A percentile compares a stretch with the other conserved stretches of the same genome.
Evolutionary conservation across 2,888 invertebrate genomes (phyloP).

Genomic region (Stenurella melanura): DNA sequence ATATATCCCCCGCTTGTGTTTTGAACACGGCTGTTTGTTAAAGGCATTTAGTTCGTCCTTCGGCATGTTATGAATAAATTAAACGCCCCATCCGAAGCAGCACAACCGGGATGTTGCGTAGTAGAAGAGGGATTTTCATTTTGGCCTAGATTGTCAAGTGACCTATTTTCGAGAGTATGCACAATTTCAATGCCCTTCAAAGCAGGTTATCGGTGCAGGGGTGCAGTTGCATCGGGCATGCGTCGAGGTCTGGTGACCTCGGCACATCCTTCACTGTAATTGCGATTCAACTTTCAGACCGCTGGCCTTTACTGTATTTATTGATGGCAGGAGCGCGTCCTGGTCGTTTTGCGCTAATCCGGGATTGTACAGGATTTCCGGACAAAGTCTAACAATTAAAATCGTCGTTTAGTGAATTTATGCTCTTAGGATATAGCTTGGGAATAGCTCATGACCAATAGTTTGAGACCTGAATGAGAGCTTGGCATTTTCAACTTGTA

Average conservation of each 20-base stretch:
- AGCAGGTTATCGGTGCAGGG: conserved; percentile 42
- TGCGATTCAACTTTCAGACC: conserved; percentile 24
- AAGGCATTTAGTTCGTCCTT: conserved; percentile 34
- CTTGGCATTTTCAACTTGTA: too few relatives aligned
- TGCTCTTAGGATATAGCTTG: not conserved
- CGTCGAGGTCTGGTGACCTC: conserved; percentile 41
- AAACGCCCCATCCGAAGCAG: conserved; percentile 7
- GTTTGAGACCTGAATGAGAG: too few relatives aligned
- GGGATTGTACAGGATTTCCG: conserved; percentile 8
- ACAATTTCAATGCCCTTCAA: conserved; percentile 35
- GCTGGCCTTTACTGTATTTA: conserved; percentile 2
- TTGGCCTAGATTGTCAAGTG: conserved; percentile 36
- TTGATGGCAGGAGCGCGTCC: not conserved
- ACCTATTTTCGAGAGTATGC: conserved; percentile 41
- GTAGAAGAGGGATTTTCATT: conserved; percentile 34
- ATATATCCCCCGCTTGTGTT: not conserved
- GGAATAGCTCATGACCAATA: too few relatives aligned
- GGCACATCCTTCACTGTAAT: conserved; percentile 38
- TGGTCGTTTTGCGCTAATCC: not conserved
- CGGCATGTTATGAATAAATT: conserved; percentile 43
- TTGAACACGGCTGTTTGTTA: conserved; percentile 32
- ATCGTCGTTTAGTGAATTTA: not conserved
- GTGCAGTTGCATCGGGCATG: conserved; percentile 44
- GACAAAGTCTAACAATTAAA: not conserved
- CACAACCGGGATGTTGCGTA: conserved; percentile 25